Evolutionary conservation across 2,113 vertebrate genomes (phyloP).

Genomic region (Diadophis punctatus): DNA sequence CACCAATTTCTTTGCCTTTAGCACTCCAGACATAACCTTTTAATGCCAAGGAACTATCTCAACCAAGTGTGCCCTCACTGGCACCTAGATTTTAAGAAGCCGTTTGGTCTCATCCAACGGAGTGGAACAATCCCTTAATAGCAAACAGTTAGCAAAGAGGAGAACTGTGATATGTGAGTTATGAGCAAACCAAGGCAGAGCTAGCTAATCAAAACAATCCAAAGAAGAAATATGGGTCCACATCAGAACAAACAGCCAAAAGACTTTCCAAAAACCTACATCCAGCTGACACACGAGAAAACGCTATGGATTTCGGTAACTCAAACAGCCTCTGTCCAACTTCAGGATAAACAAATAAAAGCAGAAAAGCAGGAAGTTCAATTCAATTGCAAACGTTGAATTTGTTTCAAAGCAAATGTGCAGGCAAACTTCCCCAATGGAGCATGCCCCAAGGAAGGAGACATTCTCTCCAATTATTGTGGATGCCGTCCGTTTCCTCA

Average conservation of each 20-base stretch:
- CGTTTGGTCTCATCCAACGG: not conserved
- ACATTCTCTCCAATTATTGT: not conserved
- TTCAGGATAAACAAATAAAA: conserved; percentile 54
- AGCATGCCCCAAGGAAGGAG: conserved; percentile 50
- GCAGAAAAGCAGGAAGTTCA: not conserved
- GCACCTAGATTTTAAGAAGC: conserved; percentile 3
- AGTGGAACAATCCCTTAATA: not conserved
- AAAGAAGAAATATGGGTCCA: conserved; percentile 28
- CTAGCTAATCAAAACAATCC: not conserved
- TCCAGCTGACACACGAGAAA: conserved; percentile 72
- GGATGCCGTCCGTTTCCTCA: not conserved
- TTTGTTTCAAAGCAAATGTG: not conserved
- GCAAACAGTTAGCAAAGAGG: conserved; percentile 3
- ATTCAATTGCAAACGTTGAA: not conserved
- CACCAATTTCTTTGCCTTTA: not conserved
- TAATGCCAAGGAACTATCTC: not conserved
- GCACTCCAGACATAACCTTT: not conserved
- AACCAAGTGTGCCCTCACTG: not conserved
- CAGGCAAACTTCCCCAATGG: conserved; percentile 60
- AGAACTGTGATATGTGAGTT: not conserved
- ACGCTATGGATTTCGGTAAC: conserved; percentile 76
- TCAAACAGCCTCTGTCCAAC: conserved; percentile 69
- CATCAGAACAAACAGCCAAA: conserved; percentile 56
- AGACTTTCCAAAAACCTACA: conserved; percentile 26
- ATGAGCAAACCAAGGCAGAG: not conserved